These are phyloP conservation scores for Magallana gigas DNA, from an alignment of 1,140 invertebrate genomes.

Conservation along the genomic window DNA sequence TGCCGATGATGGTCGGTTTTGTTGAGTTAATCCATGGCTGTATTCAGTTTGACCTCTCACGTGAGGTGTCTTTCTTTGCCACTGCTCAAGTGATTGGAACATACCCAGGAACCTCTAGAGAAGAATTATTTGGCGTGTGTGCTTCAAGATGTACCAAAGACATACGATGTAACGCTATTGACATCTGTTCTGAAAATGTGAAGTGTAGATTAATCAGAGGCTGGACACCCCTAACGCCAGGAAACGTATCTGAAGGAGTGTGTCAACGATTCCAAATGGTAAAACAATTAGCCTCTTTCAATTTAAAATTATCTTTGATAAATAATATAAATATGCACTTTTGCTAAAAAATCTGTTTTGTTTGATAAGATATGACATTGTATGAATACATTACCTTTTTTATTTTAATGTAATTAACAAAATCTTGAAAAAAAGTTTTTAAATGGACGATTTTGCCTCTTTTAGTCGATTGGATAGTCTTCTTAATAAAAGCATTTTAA, in stretches of 20 bases:
- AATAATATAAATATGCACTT: too few relatives aligned
- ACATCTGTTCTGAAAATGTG: background rate
- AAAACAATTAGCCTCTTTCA: background rate
- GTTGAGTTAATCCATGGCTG: background rate
- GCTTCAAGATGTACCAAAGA: background rate
- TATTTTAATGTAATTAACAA: too few relatives aligned
- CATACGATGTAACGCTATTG: background rate
- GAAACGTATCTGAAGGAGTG: background rate
- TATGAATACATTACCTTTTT: too few relatives aligned
- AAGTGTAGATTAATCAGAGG: slow-evolving; percentile 1
- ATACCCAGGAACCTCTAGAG: background rate
- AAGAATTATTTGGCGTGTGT: background rate
- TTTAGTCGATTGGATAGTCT: too few relatives aligned
- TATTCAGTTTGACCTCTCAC: background rate
- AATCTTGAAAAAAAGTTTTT: too few relatives aligned
- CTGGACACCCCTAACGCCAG: background rate
- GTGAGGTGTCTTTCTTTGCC: background rate
- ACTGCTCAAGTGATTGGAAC: background rate
- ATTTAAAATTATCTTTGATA: background rate
- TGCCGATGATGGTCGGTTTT: too few relatives aligned
- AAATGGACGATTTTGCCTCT: too few relatives aligned
- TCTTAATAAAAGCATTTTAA: too few relatives aligned
- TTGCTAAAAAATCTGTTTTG: too few relatives aligned
- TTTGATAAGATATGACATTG: too few relatives aligned
- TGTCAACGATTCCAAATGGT: slow-evolving; percentile 4